Percentiles rank a stretch among this genome's conserved stretches.
These are phyloP conservation scores for Syndactyla subalaris DNA, from an alignment of 2,797 vertebrate genomes.

Conservation along the genomic window DNA sequence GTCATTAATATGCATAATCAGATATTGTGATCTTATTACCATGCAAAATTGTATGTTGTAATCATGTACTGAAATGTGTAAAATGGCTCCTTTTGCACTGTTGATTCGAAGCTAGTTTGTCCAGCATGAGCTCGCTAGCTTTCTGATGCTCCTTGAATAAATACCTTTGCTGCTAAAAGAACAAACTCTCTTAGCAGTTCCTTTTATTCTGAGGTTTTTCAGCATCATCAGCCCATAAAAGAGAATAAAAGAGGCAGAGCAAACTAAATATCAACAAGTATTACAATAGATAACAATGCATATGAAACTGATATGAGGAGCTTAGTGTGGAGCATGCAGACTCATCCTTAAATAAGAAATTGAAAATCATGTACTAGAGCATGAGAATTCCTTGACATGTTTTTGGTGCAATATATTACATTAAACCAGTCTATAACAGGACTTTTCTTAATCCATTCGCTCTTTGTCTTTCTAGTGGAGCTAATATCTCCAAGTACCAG, in stretches of 20 bases:
- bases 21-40: no score
- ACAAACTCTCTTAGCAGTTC: no score
- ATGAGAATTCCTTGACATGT: not conserved
- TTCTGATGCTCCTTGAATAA: no score
- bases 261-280: not conserved
- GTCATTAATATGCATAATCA: no score
- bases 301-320: fast-evolving
- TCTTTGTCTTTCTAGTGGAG: not conserved
- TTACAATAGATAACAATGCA: not conserved
- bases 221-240: not conserved
- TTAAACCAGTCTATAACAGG: not conserved
- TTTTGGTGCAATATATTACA: not conserved
- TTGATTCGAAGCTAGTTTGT: no score
- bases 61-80: no score
- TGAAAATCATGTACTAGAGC: not conserved
- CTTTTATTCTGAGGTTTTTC: no score
- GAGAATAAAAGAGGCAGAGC: not conserved
- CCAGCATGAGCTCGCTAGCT: no score
- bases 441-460: not conserved
- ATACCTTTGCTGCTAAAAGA: no score
- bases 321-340: not conserved
- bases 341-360: not conserved
- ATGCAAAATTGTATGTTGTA: no score
- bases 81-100: no score
- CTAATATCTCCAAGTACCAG: not conserved